Percentiles rank a stretch among this genome's conserved stretches.
Evolutionary conservation across 1,140 invertebrate genomes (phyloP).

Genomic region (Drosophila yakuba): DNA sequence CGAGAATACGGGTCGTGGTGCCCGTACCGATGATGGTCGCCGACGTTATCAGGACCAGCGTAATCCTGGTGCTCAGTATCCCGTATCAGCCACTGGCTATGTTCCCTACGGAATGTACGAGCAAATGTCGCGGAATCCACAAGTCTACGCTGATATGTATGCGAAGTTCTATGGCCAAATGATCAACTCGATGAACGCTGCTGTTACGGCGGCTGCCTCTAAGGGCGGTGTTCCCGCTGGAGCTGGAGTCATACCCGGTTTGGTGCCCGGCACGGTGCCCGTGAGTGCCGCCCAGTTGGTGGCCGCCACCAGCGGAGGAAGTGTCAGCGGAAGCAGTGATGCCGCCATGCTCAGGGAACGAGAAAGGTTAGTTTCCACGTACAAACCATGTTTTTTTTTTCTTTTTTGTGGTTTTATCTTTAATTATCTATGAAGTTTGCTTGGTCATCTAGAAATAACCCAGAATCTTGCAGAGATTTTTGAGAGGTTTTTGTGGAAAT

Average conservation of each 20-base stretch:
- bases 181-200: constrained; percentile 62
- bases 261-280: constrained; percentile 51
- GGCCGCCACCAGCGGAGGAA: neutral
- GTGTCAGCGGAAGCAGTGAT: constrained; percentile 28
- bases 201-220: constrained; percentile 34
- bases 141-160: constrained; percentile 91
- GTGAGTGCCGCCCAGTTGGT: constrained; percentile 85
- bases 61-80: constrained; percentile 84
- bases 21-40: constrained; percentile 23
- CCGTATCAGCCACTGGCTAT: constrained; percentile 82
- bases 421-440: constrained; percentile 5
- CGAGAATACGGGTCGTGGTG: constrained; percentile 34
- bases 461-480: constrained; percentile 17
- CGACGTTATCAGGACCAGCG: constrained; percentile 30
- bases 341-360: constrained; percentile 85
- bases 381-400: too few relatives aligned
- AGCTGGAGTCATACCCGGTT: neutral
- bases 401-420: neutral
- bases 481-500: neutral
- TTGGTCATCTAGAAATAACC: neutral
- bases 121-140: constrained; percentile 91
- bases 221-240: constrained; percentile 12
- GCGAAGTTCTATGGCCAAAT: constrained; percentile 87
- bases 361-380: constrained; percentile 87
- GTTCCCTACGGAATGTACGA: constrained; percentile 87